A percentile compares a stretch with the other conserved stretches of the same genome.
Evolutionary conservation across 2,888 invertebrate species (phyloP).

Genomic region (Flabesymbios commensalis): DNA sequence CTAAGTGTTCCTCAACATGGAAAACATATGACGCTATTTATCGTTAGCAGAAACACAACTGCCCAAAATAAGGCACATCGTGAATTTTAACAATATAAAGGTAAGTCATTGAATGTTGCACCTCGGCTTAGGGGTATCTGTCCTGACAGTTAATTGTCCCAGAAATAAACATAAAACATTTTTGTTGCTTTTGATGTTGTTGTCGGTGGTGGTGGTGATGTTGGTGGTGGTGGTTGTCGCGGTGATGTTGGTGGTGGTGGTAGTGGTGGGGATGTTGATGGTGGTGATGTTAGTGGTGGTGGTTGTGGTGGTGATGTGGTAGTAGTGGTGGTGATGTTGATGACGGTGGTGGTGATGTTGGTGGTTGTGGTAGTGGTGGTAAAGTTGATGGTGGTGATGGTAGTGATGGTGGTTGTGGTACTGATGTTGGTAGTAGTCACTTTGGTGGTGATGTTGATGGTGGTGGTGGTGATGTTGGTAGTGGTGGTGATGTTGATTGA

Average conservation of each 20-base stretch:
- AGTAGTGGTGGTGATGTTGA: not conserved
- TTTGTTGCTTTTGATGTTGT: too few relatives aligned
- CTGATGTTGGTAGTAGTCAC: not conserved
- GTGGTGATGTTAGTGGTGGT: not conserved
- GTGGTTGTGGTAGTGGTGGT: not conserved
- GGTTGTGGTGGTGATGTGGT: not conserved
- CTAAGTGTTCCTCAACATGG: too few relatives aligned
- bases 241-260: not conserved
- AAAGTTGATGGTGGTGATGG: not conserved
- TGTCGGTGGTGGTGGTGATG: too few relatives aligned
- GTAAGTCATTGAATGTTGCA: too few relatives aligned
- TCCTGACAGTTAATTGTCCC: too few relatives aligned
- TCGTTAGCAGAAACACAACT: too few relatives aligned
- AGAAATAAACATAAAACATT: too few relatives aligned
- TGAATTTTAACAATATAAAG: too few relatives aligned
- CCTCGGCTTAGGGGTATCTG: too few relatives aligned
- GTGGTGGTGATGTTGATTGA: not conserved
- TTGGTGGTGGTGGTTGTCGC: not conserved
- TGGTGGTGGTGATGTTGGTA: not conserved
- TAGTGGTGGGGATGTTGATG: not conserved
- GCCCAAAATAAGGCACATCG: too few relatives aligned
- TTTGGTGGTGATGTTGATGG: not conserved
- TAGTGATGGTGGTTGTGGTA: not conserved
- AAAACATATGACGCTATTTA: too few relatives aligned
- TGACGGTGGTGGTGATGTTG: not conserved